These are phyloP conservation scores for Otis tarda DNA, from an alignment of 2,113 vertebrate species.

Conservation along the genomic window DNA sequence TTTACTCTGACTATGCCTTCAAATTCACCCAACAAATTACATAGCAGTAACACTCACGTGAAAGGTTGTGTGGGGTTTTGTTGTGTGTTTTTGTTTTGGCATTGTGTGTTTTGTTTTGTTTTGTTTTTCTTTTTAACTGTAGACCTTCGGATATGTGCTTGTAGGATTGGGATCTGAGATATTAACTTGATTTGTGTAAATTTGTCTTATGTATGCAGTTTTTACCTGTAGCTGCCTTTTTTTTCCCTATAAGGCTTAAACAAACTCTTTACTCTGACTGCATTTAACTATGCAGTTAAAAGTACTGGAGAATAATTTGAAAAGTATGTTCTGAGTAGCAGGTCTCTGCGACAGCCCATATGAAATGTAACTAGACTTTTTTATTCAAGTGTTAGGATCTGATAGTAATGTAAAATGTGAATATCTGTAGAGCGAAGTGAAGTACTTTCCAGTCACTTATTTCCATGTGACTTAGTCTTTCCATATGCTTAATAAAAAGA, in stretches of 20 bases:
- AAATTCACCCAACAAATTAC: background rate
- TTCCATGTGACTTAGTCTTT: background rate
- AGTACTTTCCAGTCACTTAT: background rate
- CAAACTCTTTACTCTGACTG: background rate
- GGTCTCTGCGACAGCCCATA: background rate
- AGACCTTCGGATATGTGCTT: background rate
- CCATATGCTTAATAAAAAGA: background rate
- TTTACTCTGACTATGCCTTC: background rate
- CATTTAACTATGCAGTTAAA: background rate
- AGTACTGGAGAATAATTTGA: background rate
- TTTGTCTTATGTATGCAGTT: background rate
- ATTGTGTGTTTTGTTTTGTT: background rate
- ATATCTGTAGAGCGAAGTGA: background rate
- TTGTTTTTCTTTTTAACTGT: background rate
- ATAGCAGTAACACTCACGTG: background rate
- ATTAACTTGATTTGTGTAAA: background rate
- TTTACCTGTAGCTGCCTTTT: background rate
- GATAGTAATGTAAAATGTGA: background rate
- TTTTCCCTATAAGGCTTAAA: background rate
- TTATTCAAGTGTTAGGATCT: background rate
- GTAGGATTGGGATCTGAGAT: background rate
- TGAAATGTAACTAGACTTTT: background rate
- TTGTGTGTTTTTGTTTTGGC: background rate
- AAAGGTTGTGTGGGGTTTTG: background rate
- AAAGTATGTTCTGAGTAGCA: background rate